A percentile compares a stretch with the other conserved stretches of the same genome.
phyloP scores from a whole-genome alignment of 1,140 invertebrate species.

The Lucilia cuprina region DNA sequence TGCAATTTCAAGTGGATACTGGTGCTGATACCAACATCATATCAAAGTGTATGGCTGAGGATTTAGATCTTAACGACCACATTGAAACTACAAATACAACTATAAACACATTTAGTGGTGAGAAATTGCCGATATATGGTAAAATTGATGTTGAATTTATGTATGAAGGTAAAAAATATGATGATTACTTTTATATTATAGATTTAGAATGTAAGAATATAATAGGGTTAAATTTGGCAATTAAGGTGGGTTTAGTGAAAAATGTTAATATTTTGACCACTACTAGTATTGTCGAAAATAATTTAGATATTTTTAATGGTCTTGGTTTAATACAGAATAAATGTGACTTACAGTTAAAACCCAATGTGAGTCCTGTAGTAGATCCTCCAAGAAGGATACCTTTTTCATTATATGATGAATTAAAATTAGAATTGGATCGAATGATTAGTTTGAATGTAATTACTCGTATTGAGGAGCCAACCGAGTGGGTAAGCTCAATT shows the following conservation, averaged over 20 bases:
- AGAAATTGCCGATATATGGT: slow-evolving; percentile 38
- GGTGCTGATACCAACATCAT: not conserved
- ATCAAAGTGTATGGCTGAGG: not conserved
- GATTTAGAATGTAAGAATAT: slow-evolving; percentile 29
- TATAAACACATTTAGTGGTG: slow-evolving; percentile 37
- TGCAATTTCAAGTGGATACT: not conserved
- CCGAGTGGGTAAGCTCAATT: slow-evolving; percentile 62
- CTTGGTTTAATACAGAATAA: slow-evolving; percentile 32
- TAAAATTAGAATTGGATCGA: slow-evolving; percentile 38
- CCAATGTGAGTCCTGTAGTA: slow-evolving; percentile 45
- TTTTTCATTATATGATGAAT: slow-evolving; percentile 48
- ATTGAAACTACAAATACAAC: slow-evolving; percentile 37
- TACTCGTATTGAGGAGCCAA: slow-evolving; percentile 49
- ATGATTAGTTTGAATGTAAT: slow-evolving; percentile 51
- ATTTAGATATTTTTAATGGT: slow-evolving; percentile 25
- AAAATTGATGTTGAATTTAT: slow-evolving; percentile 5
- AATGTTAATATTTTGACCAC: slow-evolving; percentile 12
- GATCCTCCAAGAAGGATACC: slow-evolving; percentile 55
- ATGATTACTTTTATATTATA: slow-evolving; percentile 33
- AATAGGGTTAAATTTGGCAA: not conserved
- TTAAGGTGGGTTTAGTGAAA: slow-evolving; percentile 2
- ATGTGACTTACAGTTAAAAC: slow-evolving; percentile 37
- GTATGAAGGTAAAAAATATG: slow-evolving; percentile 14
- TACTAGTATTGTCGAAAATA: slow-evolving; percentile 8
- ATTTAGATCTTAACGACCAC: not conserved